These are phyloP conservation scores for Glandiceps talaboti DNA, from an alignment of 53 echinoderm and acorn worm genomes.

Conservation along the genomic window DNA sequence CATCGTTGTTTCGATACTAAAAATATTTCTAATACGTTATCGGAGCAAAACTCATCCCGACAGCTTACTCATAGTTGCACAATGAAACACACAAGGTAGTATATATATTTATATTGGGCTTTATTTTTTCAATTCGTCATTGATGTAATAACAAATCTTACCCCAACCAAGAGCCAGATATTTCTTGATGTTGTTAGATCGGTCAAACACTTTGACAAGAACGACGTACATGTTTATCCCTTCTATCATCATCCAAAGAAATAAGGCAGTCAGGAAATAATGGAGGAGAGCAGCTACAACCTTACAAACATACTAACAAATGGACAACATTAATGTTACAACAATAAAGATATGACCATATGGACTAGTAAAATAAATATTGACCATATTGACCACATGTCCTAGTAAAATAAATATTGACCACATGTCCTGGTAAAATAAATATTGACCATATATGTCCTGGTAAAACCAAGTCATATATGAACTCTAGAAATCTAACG, in stretches of 20 bases:
- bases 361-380: background rate
- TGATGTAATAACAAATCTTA: no score
- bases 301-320: conserved; percentile 63
- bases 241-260: conserved; percentile 70
- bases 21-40: no score
- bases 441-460: no score
- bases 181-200: conserved; percentile 59
- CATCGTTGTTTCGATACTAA: no score
- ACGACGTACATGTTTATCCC: conserved; percentile 59
- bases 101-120: no score
- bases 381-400: background rate
- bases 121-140: no score
- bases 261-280: conserved; percentile 62
- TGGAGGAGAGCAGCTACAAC: conserved; percentile 42
- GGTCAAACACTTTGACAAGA: conserved; percentile 59
- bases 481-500: no score
- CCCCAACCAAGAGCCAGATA: conserved; percentile 64
- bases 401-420: background rate
- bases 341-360: background rate
- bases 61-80: no score
- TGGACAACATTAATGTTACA: background rate
- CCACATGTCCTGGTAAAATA: background rate
- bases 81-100: no score
- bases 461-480: no score
- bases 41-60: no score